phyloP scores from a whole-genome alignment of 2,797 vertebrate species.

The Dermochelys coriacea region DNA sequence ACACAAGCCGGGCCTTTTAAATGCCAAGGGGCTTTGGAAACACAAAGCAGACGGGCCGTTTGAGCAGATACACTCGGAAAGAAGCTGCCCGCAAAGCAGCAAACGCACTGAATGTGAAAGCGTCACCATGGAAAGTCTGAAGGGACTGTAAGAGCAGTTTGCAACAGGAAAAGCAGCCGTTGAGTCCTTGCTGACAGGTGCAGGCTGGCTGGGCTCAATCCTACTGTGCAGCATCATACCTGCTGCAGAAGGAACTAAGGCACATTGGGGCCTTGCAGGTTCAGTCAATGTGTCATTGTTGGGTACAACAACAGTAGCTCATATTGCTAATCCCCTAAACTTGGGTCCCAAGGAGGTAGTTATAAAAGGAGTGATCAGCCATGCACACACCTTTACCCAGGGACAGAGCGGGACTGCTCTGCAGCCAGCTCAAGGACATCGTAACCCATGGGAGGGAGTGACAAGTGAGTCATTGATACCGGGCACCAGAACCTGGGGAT shows the following conservation, averaged over 20 bases:
- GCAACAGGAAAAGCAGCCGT: background rate
- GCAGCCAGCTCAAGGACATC: background rate
- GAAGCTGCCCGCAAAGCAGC: background rate
- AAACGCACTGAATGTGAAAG: background rate
- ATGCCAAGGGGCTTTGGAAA: background rate
- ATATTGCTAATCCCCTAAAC: background rate
- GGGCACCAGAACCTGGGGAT: background rate
- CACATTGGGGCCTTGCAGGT: background rate
- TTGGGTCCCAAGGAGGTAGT: background rate
- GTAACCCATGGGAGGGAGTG: background rate
- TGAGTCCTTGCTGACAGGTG: background rate
- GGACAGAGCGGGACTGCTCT: background rate
- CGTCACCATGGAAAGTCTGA: background rate
- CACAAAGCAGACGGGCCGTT: background rate
- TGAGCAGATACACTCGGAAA: background rate
- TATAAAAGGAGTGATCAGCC: background rate
- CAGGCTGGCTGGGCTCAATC: background rate
- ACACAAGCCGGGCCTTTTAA: background rate
- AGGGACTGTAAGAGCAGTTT: background rate
- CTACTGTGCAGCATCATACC: background rate
- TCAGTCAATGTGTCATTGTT: background rate
- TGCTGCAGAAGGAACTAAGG: fast-evolving
- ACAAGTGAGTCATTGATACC: background rate
- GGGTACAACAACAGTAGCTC: background rate
- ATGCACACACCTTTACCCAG: background rate